Conservation (phyloP, 2,888 invertebrate species). For the Acanthosepion pharaonis region DNA sequence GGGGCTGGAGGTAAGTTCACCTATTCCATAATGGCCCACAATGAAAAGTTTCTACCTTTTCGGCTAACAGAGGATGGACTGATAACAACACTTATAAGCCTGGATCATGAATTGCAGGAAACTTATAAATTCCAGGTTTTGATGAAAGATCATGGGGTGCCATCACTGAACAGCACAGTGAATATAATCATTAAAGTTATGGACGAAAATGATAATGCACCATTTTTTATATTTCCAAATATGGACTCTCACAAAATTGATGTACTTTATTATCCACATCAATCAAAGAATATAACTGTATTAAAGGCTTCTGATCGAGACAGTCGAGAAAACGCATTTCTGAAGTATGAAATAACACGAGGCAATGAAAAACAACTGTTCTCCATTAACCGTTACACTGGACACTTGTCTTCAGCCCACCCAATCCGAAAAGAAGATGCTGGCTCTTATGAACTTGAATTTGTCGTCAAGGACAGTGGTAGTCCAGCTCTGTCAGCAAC, state of each 20-base stretch:
- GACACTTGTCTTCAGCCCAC: not conserved
- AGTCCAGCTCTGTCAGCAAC: not conserved
- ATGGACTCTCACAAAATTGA: not conserved
- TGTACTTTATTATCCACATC: not conserved
- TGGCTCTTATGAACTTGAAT: not conserved
- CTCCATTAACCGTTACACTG: not conserved
- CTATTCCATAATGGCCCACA: not conserved
- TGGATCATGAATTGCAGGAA: not conserved
- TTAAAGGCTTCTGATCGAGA: not conserved
- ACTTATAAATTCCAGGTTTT: not conserved
- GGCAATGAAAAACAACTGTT: conserved; percentile 20
- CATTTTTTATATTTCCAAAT: not conserved
- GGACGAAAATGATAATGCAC: not conserved
- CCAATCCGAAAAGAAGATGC: not conserved
- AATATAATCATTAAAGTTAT: not conserved
- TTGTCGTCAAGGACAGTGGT: not conserved
- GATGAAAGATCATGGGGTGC: not conserved
- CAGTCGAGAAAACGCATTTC: not conserved
- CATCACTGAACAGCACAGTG: not conserved
- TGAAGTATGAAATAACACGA: not conserved
- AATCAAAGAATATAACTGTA: not conserved
- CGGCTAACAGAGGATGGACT: not conserved
- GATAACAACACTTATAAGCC: not conserved
- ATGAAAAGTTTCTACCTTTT: not conserved
- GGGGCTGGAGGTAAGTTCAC: not conserved